Percentiles rank a stretch among this genome's conserved stretches.
Conservation (phyloP, 2,888 invertebrate genomes). For the Agrilus biguttatus region DNA sequence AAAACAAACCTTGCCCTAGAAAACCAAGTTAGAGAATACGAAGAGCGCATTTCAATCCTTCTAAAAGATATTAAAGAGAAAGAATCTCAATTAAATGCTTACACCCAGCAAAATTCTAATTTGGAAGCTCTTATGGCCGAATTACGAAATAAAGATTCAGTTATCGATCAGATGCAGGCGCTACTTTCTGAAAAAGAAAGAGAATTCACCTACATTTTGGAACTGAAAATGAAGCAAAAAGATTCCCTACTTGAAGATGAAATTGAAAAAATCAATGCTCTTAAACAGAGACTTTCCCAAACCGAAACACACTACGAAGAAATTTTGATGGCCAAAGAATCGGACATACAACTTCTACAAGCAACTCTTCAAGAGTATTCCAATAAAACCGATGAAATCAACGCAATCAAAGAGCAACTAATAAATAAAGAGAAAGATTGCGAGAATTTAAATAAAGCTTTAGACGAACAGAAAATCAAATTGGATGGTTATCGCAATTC, state of each 20-base stretch:
- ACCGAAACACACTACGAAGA: constrained; percentile 16
- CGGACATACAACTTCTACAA: constrained; percentile 18
- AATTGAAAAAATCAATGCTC: constrained; percentile 13
- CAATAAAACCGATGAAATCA: constrained; percentile 5
- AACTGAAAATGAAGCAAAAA: constrained; percentile 11
- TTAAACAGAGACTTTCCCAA: constrained; percentile 13
- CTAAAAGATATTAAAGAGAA: too few species aligned
- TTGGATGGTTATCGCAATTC: too few species aligned
- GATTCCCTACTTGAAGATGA: constrained; percentile 11
- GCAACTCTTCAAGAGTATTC: constrained; percentile 15
- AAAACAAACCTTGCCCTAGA: too few species aligned
- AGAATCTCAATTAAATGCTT: too few species aligned
- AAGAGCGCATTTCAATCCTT: too few species aligned
- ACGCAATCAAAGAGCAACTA: constrained; percentile 1
- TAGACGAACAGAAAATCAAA: constrained; percentile 19
- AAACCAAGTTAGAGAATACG: too few species aligned
- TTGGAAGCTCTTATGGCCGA: too few species aligned
- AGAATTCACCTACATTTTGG: constrained; percentile 13
- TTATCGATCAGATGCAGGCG: constrained; percentile 10
- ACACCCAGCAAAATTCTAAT: too few species aligned
- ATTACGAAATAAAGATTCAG: constrained; percentile 12
- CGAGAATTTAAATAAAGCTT: constrained; percentile 34
- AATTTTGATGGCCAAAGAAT: constrained; percentile 18
- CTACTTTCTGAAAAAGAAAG: constrained; percentile 15
- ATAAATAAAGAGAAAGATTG: constrained; percentile 10